These are phyloP conservation scores for Vultur gryphus DNA, from an alignment of 2,797 vertebrate genomes.

Conservation along the genomic window DNA sequence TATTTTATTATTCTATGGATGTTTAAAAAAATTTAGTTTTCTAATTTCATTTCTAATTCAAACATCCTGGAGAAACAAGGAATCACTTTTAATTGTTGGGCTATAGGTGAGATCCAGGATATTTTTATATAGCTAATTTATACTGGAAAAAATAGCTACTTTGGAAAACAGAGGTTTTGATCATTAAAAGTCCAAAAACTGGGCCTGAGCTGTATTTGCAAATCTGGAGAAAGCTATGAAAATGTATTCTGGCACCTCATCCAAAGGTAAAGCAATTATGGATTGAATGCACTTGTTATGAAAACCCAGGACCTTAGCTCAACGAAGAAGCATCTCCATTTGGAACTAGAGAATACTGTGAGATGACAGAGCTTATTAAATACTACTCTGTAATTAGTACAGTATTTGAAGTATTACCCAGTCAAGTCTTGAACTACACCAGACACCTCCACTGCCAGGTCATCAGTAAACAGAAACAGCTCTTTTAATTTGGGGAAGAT, in stretches of 20 bases:
- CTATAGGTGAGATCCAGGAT: neutral
- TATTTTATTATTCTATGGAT: neutral
- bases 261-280: neutral
- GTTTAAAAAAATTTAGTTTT: rapidly evolving
- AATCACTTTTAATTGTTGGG: neutral
- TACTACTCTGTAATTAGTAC: neutral
- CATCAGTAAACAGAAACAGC: neutral
- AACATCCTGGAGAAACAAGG: neutral
- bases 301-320: neutral
- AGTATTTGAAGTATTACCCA: neutral
- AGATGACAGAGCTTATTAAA: neutral
- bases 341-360: neutral
- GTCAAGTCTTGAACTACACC: neutral
- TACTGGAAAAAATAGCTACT: neutral
- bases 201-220: neutral
- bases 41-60: neutral
- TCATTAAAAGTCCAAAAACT: neutral
- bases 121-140: neutral
- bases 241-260: neutral
- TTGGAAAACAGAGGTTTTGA: neutral
- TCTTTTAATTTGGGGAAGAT: neutral
- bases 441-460: neutral
- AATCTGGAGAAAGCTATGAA: neutral
- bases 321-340: neutral
- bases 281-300: neutral